These are phyloP conservation scores for Fistularia commersonii DNA, from an alignment of 2,797 vertebrate species.

Conservation along the genomic window DNA sequence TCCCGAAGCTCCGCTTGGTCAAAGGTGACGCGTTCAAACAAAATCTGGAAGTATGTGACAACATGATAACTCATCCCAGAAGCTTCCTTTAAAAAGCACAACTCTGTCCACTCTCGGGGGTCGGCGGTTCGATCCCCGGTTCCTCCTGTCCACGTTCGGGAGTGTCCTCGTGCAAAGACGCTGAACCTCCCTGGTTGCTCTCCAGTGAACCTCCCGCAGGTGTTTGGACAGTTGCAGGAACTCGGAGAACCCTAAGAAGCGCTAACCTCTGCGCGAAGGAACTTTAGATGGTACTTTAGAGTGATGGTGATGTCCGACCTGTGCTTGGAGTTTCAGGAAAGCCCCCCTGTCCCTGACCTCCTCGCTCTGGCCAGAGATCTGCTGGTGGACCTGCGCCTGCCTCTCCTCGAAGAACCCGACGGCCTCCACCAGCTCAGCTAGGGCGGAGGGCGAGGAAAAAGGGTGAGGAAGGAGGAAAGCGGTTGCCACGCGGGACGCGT, in stretches of 20 bases:
- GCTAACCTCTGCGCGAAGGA: not conserved
- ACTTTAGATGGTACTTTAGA: not conserved
- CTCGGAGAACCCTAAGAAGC: no score
- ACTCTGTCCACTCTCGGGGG: no score
- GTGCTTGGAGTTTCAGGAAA: conserved; percentile 78
- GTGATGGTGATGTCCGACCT: conserved; percentile 53
- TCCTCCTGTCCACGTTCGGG: no score
- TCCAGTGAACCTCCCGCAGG: no score
- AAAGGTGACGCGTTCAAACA: conserved; percentile 74
- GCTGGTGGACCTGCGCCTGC: conserved; percentile 52
- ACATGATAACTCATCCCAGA: not conserved
- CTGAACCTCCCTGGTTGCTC: no score
- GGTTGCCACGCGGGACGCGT: not conserved
- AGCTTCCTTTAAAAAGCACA: not conserved
- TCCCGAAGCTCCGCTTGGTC: conserved; percentile 72
- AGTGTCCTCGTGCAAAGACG: no score
- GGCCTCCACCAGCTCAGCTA: conserved; percentile 73
- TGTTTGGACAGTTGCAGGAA: no score
- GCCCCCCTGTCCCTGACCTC: conserved; percentile 62
- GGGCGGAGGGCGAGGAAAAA: not conserved
- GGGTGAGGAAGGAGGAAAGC: not conserved
- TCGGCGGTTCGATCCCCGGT: no score
- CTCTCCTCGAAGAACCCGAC: conserved; percentile 72
- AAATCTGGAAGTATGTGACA: conserved; percentile 53
- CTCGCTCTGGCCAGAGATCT: conserved; percentile 49